Evolutionary conservation across 2,797 vertebrate genomes (phyloP).

Genomic region (Pelobates cultripes): DNA sequence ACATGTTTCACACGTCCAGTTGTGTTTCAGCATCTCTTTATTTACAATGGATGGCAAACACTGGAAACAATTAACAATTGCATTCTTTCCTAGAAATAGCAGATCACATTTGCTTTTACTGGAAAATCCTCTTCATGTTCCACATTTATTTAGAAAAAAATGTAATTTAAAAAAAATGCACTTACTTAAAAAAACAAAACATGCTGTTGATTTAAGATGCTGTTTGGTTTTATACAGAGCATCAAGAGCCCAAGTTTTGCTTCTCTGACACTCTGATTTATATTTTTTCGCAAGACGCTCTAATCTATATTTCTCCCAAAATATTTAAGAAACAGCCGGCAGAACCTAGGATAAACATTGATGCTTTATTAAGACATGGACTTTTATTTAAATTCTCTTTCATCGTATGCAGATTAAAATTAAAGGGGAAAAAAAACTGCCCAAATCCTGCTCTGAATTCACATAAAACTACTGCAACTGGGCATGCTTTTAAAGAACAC

Average conservation of each 20-base stretch:
- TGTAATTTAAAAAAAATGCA: not conserved
- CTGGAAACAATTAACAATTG: not conserved
- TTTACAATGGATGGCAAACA: not conserved
- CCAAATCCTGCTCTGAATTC: not conserved
- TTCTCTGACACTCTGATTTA: no score
- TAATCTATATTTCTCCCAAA: no score
- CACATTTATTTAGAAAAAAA: not conserved
- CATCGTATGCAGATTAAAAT: no score
- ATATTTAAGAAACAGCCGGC: no score
- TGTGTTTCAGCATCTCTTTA: no score
- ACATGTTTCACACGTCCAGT: not conserved
- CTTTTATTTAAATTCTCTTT: no score
- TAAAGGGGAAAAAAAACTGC: not conserved
- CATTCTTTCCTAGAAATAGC: conserved; percentile 3
- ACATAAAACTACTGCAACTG: not conserved
- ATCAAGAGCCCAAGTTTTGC: no score
- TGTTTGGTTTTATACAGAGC: no score
- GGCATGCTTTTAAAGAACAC: not conserved
- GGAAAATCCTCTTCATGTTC: not conserved
- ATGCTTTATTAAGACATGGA: no score
- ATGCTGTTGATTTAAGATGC: not conserved
- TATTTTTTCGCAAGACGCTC: not conserved
- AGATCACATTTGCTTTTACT: conserved; percentile 1
- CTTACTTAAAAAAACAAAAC: not conserved
- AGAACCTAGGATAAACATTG: no score